phyloP scores from a whole-genome alignment of 1,140 invertebrate species.

The Ooceraea biroi region DNA sequence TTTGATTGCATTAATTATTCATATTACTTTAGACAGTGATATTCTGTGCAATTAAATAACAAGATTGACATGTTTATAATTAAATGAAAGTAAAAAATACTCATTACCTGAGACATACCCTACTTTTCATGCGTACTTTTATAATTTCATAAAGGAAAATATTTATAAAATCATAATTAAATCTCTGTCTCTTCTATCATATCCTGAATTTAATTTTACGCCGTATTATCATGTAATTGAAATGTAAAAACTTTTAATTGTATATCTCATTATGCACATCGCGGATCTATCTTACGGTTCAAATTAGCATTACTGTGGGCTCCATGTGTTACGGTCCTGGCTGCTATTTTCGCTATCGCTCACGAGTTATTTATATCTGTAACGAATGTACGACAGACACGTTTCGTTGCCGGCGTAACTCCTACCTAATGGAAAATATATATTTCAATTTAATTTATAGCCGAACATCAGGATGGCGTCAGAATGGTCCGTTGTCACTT shows the following conservation, averaged over 20 bases:
- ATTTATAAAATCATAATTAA: too few relatives aligned
- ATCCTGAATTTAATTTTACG: too few relatives aligned
- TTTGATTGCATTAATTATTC: not conserved
- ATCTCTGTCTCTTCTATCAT: too few relatives aligned
- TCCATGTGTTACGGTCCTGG: constrained; percentile 79
- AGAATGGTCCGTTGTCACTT: constrained; percentile 4
- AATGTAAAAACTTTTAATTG: not conserved
- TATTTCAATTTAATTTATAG: constrained; percentile 52
- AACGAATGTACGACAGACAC: constrained; percentile 76
- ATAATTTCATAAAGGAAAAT: not conserved
- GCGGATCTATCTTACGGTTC: constrained; percentile 5
- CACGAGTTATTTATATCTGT: constrained; percentile 81
- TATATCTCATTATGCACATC: not conserved
- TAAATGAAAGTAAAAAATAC: not conserved
- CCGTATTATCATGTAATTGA: too few relatives aligned
- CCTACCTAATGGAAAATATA: constrained; percentile 65
- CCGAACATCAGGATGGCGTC: constrained; percentile 19
- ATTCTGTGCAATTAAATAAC: not conserved
- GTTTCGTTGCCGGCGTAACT: constrained; percentile 74
- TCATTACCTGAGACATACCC: not conserved
- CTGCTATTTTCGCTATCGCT: constrained; percentile 81
- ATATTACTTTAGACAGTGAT: not conserved
- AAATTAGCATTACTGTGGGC: not conserved
- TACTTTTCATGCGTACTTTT: not conserved
- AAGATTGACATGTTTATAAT: not conserved